Conservation (phyloP, 2,113 vertebrate species). For the Malurus alboscapulatus region DNA sequence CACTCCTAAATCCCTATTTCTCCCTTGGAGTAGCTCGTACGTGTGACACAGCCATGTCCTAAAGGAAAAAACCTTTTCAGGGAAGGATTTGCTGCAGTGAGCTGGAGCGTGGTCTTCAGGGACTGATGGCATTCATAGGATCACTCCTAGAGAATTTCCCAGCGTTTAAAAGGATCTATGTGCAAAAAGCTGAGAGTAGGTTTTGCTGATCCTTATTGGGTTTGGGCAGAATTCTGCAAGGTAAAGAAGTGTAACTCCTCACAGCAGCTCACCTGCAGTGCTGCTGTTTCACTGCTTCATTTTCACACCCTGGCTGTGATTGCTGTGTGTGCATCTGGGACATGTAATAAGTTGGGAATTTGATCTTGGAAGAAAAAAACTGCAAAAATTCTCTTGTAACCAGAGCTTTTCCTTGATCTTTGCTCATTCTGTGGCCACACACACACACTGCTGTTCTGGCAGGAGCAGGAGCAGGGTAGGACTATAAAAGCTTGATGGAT, state of each 20-base stretch:
- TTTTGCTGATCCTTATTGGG: neutral
- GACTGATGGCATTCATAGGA: neutral
- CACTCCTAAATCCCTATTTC: neutral
- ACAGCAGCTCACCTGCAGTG: neutral
- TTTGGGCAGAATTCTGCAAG: neutral
- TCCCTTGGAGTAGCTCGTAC: neutral
- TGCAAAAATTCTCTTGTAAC: neutral
- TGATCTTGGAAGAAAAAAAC: neutral
- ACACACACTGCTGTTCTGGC: conserved; percentile 22
- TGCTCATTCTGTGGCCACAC: neutral
- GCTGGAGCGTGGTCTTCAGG: neutral
- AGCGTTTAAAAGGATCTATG: neutral
- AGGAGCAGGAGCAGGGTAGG: neutral
- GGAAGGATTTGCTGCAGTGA: neutral
- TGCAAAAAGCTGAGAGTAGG: neutral
- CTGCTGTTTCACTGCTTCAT: neutral
- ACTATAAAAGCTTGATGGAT: neutral
- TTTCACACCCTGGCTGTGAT: neutral
- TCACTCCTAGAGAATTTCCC: neutral
- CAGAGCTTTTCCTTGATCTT: conserved; percentile 18
- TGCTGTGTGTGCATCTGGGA: neutral
- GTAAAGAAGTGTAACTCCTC: neutral
- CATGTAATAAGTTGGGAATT: neutral
- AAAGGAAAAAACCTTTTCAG: neutral
- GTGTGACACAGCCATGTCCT: neutral